Evolutionary conservation across 1,140 invertebrate genomes (phyloP), one percentile per base, ranked within the genome.

Genomic region (Drosophila albomicans): DNA sequence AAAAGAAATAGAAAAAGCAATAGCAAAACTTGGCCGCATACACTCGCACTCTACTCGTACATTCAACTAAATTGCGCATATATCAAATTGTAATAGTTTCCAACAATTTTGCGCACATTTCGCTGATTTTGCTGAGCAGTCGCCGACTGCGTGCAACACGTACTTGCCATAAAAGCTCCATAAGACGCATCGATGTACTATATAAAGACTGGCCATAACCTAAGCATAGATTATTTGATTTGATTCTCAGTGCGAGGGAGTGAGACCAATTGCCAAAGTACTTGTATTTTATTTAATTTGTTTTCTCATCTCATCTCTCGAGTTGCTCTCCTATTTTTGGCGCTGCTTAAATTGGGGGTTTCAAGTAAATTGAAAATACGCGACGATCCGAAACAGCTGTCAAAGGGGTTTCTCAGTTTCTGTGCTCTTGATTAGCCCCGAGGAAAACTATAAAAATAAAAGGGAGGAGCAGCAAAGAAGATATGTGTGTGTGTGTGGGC

Each of bases 21-120:
- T 16, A 13, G 13, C 25, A 62, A 62, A 65, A 59, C 45, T 74
- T 78, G 70, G 64, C 59, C 58, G 65, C 71, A 73, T 45, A 64
- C 56, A 70, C 6, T 10, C 52, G 6, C 13, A 2, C 28, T 11
- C 35, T 57, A 20, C 69, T 72, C 48, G 64, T 77, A 73, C 67
- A 79, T 79, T 79, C 77, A 76, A 76, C 77, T 73, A 79, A 79
- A 79, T 79, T 79, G 77, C 77, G 67, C 68, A 79, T 79, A 79
- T 79, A 79, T 79, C 77, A 79, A 79, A 79, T 79, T 79, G 77
- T 79, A 79, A 79, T 79, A 79, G 77, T 79, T 79, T 79, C 49
- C 67, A 79, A 79, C 77, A 72, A 79, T 79, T 79, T 79, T 62
- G 73, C 73, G 73, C 77, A 79, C 67, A 76, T 79, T 76, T 76